phyloP scores from a whole-genome alignment of 2,888 invertebrate species.

The Drosophila putrida region DNA sequence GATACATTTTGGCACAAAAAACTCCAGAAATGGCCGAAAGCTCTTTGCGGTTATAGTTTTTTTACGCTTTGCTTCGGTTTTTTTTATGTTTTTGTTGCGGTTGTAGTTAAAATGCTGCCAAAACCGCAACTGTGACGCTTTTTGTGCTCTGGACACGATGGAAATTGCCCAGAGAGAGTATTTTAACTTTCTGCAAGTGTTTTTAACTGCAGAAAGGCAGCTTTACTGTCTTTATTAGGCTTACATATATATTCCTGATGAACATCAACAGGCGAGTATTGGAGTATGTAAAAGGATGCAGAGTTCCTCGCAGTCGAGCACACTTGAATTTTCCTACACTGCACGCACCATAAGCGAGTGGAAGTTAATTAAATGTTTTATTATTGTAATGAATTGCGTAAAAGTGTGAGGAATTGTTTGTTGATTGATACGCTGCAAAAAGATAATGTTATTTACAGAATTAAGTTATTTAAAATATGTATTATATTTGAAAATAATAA shows the following conservation, averaged over 20 bases:
- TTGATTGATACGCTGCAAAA: neutral
- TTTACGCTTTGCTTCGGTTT: constrained; percentile 7
- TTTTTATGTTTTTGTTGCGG: constrained; percentile 27
- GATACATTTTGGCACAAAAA: constrained; percentile 38
- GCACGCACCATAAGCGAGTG: constrained; percentile 53
- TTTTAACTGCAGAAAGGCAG: neutral
- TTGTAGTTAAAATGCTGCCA: constrained; percentile 46
- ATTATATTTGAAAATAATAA: neutral
- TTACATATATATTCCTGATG: neutral
- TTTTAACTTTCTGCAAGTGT: neutral
- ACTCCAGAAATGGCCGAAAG: constrained; percentile 46
- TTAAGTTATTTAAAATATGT: neutral
- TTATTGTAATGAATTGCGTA: constrained; percentile 46
- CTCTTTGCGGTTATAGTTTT: constrained; percentile 66
- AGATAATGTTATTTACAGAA: neutral
- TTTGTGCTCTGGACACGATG: constrained; percentile 10
- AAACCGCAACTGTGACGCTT: constrained; percentile 63
- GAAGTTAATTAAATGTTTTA: constrained; percentile 53
- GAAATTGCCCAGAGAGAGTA: neutral
- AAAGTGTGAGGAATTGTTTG: neutral
- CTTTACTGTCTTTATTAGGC: neutral
- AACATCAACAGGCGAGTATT: neutral
- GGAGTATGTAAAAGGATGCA: neutral
- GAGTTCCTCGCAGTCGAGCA: neutral
- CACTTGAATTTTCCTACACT: too few relatives aligned